phyloP scores from a whole-genome alignment of 2,113 vertebrate genomes.

The Phaethon lepturus region DNA sequence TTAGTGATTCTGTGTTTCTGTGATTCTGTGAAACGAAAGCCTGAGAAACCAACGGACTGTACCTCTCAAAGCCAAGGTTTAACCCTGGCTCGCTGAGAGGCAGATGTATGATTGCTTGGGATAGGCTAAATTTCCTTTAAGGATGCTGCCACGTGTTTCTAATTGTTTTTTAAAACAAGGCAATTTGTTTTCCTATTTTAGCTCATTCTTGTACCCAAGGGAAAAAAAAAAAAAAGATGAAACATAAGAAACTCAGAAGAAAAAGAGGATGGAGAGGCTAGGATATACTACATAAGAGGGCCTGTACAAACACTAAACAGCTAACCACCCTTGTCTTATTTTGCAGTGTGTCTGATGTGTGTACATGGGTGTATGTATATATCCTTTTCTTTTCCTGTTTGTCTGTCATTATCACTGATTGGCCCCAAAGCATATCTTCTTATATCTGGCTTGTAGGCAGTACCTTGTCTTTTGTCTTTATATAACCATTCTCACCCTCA shows the following conservation, averaged over 20 bases:
- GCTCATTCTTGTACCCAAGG: background rate
- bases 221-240: background rate
- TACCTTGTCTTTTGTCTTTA: constrained; percentile 12
- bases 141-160: background rate
- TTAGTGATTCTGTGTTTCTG: no score
- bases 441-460: background rate
- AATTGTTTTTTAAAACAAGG: background rate
- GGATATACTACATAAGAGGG: background rate
- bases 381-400: constrained; percentile 20
- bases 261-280: background rate
- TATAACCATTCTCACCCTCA: constrained; percentile 30
- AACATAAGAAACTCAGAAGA: background rate
- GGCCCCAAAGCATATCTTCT: background rate
- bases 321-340: background rate
- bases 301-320: background rate
- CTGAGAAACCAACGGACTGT: background rate
- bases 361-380: background rate
- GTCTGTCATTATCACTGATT: background rate
- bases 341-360: background rate
- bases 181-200: background rate
- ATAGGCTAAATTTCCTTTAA: background rate
- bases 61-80: background rate
- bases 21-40: background rate
- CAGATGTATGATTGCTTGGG: background rate
- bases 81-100: background rate